Evolutionary conservation across 2,113 vertebrate genomes (phyloP), one percentile per base, ranked within the genome.

Genomic region (Hipposideros armiger): DNA sequence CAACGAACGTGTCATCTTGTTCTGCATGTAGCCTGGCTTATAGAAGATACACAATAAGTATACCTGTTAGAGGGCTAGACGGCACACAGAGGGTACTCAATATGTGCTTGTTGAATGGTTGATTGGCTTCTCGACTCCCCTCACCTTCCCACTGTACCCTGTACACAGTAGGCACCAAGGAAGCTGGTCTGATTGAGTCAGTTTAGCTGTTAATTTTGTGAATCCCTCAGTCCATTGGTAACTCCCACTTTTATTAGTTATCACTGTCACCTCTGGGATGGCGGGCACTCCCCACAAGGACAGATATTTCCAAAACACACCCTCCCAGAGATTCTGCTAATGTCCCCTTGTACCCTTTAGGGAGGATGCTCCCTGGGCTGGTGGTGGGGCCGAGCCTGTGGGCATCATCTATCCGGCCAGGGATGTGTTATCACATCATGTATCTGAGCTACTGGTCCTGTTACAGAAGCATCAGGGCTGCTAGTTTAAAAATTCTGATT

Each of bases 1-100:
- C 3, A 47, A 26, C 0, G 0, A 54, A 36, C 2, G 3, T 5
- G 32, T 32, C 30, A 2, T 67, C 60, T 56, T 11, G 45, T 24
- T 80, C 87, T 70, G 26, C 32, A 56, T 3, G 19, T 16, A 30
- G 36, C 9, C 20, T 78, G 73, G 73, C 45, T 78, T 77, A 30
- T 1, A 32, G 67, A 14, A 20, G 10, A 36, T 7, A 2, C 13
- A 22, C 17, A 15, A 9, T 19, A 17, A 73, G 30, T 77, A 36
- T 36, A 32, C 6, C 54, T 50, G 64, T 32, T 15, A 56, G 66
- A 89, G 40, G 87, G 69, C 77, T 87, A 4, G 32, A 11, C 3
- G 52, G 50, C n/a, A 16, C 32, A 50, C 62, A 62, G 54, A 47
- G 16, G 70, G 54, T 15, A 13, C 30, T 40, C 16, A 54, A 15